Evolutionary conservation across 2,888 invertebrate genomes (phyloP).

Genomic region (Mactromeris polynyma): DNA sequence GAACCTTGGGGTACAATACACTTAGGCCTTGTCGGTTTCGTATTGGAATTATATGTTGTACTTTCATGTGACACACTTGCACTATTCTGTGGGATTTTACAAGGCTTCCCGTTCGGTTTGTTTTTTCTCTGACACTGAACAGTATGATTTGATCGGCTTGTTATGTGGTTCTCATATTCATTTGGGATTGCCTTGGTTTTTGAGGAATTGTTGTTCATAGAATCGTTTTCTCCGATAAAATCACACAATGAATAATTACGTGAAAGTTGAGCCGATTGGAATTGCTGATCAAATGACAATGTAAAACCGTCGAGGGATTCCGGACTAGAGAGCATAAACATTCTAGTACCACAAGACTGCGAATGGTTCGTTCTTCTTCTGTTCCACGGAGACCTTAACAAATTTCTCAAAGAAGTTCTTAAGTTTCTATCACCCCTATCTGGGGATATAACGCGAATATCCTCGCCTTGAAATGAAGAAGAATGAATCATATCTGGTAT

Average conservation of each 20-base stretch:
- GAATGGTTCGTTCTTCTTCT: constrained; percentile 48
- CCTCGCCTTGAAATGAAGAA: constrained; percentile 20
- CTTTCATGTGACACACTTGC: too few relatives aligned
- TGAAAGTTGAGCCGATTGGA: constrained; percentile 46
- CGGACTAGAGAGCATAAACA: constrained; percentile 69
- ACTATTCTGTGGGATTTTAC: neutral
- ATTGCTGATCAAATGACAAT: constrained; percentile 53
- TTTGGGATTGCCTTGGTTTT: neutral
- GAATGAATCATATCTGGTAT: constrained; percentile 65
- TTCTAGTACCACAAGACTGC: constrained; percentile 43
- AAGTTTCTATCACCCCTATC: constrained; percentile 20
- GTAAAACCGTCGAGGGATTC: constrained; percentile 62
- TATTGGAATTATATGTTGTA: neutral
- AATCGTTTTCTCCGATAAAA: constrained; percentile 10
- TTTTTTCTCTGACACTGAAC: neutral
- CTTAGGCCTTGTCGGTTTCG: constrained; percentile 33
- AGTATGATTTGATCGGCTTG: neutral
- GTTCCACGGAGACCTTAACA: constrained; percentile 65
- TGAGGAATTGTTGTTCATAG: neutral
- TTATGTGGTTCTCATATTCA: neutral
- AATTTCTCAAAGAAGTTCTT: constrained; percentile 88
- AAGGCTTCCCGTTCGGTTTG: neutral
- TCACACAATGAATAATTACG: constrained; percentile 44
- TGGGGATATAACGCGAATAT: constrained; percentile 29
- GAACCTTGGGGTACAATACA: constrained; percentile 7